Conservation (phyloP, 2,113 vertebrate genomes). For the Festucalex cinctus region DNA sequence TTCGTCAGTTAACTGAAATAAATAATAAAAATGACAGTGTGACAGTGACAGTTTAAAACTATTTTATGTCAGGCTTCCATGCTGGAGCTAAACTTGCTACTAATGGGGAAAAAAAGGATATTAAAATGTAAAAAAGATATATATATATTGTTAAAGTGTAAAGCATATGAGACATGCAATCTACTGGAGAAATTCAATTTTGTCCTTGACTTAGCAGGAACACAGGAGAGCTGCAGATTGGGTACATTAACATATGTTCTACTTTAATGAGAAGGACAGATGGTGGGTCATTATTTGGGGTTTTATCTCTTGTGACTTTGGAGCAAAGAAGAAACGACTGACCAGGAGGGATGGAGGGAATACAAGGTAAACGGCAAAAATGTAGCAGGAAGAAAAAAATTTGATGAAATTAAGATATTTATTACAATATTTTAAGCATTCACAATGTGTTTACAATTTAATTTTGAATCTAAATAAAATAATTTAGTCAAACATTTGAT, state of each 20-base stretch:
- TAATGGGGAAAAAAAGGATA: background rate
- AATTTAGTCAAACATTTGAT: too few species aligned
- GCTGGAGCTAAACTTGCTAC: too few species aligned
- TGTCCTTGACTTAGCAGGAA: constrained; percentile 68
- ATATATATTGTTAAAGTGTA: constrained; percentile 25
- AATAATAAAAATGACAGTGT: too few species aligned
- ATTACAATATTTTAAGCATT: too few species aligned
- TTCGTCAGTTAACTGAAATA: too few species aligned
- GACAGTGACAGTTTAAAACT: background rate
- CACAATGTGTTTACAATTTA: too few species aligned
- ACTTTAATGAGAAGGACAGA: constrained; percentile 68
- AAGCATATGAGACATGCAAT: constrained; percentile 47
- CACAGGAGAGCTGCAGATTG: constrained; percentile 47
- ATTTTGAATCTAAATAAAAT: too few species aligned
- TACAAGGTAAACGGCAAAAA: background rate
- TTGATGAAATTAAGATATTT: background rate
- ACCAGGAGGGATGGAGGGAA: background rate
- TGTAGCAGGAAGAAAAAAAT: background rate
- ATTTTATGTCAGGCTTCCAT: background rate
- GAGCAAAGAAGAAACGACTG: constrained; percentile 16
- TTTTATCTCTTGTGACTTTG: constrained; percentile 56
- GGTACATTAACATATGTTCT: constrained; percentile 69
- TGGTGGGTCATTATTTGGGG: constrained; percentile 53
- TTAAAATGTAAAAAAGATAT: background rate
- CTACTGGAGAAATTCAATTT: constrained; percentile 57